Conservation (phyloP, 2,113 vertebrate species). For the Holacanthus passer region DNA sequence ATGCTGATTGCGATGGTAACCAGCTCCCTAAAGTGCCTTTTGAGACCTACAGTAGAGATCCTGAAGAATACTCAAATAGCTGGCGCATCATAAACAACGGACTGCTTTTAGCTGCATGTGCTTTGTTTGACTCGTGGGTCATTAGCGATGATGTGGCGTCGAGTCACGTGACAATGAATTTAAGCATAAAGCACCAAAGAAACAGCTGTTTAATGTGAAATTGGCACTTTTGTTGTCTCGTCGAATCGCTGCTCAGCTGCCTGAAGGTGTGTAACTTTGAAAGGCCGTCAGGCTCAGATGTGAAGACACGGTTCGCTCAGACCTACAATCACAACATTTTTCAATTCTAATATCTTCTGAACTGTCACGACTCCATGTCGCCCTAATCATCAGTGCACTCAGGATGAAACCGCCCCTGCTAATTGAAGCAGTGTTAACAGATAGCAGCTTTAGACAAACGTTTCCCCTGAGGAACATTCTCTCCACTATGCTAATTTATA, state of each 20-base stretch:
- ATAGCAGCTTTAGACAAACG: slow-evolving; percentile 13
- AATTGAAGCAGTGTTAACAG: slow-evolving; percentile 39
- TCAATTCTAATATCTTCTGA: background rate
- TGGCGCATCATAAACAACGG: slow-evolving; percentile 27
- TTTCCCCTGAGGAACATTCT: slow-evolving; percentile 36
- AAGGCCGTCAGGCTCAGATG: background rate
- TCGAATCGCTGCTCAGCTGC: slow-evolving; percentile 26
- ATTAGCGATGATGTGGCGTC: slow-evolving; percentile 6
- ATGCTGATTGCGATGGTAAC: slow-evolving; percentile 44
- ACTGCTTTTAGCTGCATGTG: slow-evolving; percentile 32
- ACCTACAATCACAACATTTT: background rate
- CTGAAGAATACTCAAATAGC: slow-evolving; percentile 4
- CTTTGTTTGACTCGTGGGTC: background rate
- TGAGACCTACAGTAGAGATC: slow-evolving; percentile 12
- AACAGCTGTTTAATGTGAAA: slow-evolving; percentile 23
- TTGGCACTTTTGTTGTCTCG: slow-evolving; percentile 24
- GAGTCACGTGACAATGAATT: background rate
- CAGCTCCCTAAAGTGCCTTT: slow-evolving; percentile 40
- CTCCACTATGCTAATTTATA: slow-evolving; percentile 26
- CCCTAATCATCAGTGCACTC: background rate
- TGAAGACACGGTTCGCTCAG: background rate
- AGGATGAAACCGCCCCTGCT: slow-evolving; percentile 31
- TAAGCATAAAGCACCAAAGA: background rate
- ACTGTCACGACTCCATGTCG: background rate
- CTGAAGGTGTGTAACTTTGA: background rate